These are phyloP conservation scores for Syndactyla subalaris DNA, from an alignment of 2,797 vertebrate genomes.

Conservation along the genomic window DNA sequence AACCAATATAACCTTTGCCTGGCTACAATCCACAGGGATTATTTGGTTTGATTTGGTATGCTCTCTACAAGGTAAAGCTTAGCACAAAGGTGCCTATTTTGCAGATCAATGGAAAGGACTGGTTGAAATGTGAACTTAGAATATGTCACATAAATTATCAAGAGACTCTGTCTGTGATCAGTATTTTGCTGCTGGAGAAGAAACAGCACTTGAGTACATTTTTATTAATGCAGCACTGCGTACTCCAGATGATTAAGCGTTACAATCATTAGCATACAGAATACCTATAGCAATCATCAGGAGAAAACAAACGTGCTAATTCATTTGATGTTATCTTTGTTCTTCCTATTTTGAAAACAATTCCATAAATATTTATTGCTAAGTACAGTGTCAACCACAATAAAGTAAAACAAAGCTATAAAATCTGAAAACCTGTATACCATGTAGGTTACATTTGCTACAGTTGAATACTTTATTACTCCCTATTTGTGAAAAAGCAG, in stretches of 20 bases:
- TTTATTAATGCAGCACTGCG: neutral
- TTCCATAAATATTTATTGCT: slow-evolving; percentile 41
- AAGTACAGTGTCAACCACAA: neutral
- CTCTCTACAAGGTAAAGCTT: neutral
- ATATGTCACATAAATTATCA: neutral
- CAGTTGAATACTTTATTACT: neutral
- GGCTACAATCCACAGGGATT: neutral
- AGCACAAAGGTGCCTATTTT: neutral
- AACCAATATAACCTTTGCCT: neutral
- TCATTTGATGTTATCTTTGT: slow-evolving; percentile 32
- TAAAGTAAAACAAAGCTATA: slow-evolving; percentile 16
- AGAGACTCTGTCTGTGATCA: neutral
- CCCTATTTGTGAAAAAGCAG: neutral
- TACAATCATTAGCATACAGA: slow-evolving; percentile 12
- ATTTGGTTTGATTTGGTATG: neutral
- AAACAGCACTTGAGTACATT: neutral
- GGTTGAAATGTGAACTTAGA: neutral
- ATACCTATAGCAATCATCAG: slow-evolving; percentile 14
- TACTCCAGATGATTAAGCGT: slow-evolving; percentile 13
- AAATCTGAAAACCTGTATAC: neutral
- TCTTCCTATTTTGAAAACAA: slow-evolving; percentile 43
- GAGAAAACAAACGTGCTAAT: neutral
- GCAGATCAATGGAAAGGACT: neutral
- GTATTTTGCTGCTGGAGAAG: neutral
- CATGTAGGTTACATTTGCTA: neutral